Percentiles rank a stretch among this genome's conserved stretches.
phyloP scores from a whole-genome alignment of 2,888 invertebrate species.

The Agrochola litura region DNA sequence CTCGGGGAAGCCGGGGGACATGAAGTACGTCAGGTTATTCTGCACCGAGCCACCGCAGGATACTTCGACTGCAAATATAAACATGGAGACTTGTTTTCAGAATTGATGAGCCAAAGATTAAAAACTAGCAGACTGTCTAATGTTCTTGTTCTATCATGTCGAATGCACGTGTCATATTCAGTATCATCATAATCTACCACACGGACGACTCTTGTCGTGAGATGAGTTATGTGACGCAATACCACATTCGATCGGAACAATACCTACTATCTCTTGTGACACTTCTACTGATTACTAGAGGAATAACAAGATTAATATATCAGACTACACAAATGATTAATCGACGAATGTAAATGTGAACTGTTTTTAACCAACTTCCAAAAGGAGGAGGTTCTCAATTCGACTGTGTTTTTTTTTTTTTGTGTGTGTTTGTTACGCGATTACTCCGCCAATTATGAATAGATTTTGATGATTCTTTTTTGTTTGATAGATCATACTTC shows the following conservation, averaged over 20 bases:
- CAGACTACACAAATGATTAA: not conserved
- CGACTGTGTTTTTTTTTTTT: no score
- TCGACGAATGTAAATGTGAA: not conserved
- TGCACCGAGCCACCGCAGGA: conserved; percentile 93
- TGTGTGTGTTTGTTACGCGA: no score
- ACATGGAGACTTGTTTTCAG: not conserved
- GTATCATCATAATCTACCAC: not conserved
- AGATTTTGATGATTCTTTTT: no score
- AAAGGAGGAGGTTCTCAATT: no score
- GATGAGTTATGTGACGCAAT: no score
- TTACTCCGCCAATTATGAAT: no score
- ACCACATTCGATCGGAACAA: not conserved
- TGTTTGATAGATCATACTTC: no score
- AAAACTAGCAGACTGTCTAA: not conserved
- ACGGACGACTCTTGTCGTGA: not conserved
- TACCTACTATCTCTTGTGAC: not conserved
- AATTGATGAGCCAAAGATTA: not conserved
- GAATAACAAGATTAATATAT: not conserved
- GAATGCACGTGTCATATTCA: not conserved
- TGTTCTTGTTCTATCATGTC: not conserved
- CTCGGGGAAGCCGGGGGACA: conserved; percentile 95
- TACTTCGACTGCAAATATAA: conserved; percentile 91
- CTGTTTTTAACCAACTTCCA: no score
- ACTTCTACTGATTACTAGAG: not conserved
- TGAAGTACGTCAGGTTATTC: conserved; percentile 95